phyloP scores from a whole-genome alignment of 2,113 vertebrate species.

The Leptobrachium leishanense region DNA sequence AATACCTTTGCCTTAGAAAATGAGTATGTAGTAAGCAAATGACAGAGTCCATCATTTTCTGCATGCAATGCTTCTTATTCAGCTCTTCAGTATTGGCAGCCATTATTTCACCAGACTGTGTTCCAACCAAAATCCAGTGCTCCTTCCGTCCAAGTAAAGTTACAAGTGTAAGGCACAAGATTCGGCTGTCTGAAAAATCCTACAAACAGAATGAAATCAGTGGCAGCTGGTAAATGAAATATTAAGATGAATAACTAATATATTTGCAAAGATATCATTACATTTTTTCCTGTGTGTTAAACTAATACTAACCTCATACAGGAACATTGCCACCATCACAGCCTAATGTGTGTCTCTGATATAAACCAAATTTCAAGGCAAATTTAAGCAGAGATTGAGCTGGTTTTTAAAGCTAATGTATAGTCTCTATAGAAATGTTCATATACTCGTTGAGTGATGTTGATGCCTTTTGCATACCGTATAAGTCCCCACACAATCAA shows the following conservation, averaged over 20 bases:
- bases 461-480: too few relatives aligned
- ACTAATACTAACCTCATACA: too few relatives aligned
- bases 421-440: too few relatives aligned
- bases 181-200: slow-evolving; percentile 80
- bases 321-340: too few relatives aligned
- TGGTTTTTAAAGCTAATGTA: too few relatives aligned
- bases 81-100: slow-evolving; percentile 69
- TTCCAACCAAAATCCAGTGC: slow-evolving; percentile 88
- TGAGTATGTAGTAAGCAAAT: slow-evolving; percentile 85
- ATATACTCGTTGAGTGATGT: too few relatives aligned
- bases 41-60: slow-evolving; percentile 82
- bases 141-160: slow-evolving; percentile 71
- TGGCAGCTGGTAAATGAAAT: neutral
- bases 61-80: slow-evolving; percentile 71
- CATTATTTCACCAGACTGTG: slow-evolving; percentile 82
- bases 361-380: too few relatives aligned
- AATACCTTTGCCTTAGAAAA: slow-evolving; percentile 72
- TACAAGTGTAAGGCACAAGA: slow-evolving; percentile 81
- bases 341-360: too few relatives aligned
- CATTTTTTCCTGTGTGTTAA: too few relatives aligned
- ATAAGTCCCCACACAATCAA: too few relatives aligned
- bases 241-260: neutral
- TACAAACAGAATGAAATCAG: slow-evolving; percentile 51
- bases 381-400: too few relatives aligned
- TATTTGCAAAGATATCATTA: too few relatives aligned